These are phyloP conservation scores for Hetaerina americana DNA, from an alignment of 1,140 invertebrate species.

Conservation along the genomic window DNA sequence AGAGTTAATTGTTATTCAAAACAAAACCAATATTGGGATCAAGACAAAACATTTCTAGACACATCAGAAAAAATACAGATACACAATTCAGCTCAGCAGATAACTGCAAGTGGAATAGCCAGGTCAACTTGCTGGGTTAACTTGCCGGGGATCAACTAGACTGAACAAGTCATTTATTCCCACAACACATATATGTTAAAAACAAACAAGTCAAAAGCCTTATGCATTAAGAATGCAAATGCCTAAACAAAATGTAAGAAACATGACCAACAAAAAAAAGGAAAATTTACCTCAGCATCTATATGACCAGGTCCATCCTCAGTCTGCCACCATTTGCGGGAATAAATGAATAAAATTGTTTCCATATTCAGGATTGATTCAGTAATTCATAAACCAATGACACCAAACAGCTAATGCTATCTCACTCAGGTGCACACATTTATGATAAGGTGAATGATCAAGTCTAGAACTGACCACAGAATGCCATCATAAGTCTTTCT, in stretches of 20 bases:
- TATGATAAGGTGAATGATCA: too few relatives aligned
- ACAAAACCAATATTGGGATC: too few relatives aligned
- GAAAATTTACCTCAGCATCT: constrained; percentile 43
- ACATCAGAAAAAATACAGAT: too few relatives aligned
- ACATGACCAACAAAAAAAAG: background rate
- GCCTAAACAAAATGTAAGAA: background rate
- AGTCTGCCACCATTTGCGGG: constrained; percentile 30
- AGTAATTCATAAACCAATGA: too few relatives aligned
- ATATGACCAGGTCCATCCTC: constrained; percentile 44
- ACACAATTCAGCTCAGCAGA: too few relatives aligned
- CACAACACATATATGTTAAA: background rate
- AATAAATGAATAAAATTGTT: background rate
- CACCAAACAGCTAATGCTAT: too few relatives aligned
- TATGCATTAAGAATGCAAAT: background rate
- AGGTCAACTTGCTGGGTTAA: background rate
- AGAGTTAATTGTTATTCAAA: too few relatives aligned
- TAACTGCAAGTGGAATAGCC: background rate
- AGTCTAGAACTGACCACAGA: too few relatives aligned
- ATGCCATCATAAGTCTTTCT: too few relatives aligned
- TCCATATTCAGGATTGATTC: background rate
- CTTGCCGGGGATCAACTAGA: background rate
- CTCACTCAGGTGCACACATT: too few relatives aligned
- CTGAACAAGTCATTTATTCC: background rate
- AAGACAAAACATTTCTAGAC: too few relatives aligned
- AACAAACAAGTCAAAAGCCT: background rate